phyloP scores from a whole-genome alignment of 2,888 invertebrate species.

The Charanyca ferruginea region DNA sequence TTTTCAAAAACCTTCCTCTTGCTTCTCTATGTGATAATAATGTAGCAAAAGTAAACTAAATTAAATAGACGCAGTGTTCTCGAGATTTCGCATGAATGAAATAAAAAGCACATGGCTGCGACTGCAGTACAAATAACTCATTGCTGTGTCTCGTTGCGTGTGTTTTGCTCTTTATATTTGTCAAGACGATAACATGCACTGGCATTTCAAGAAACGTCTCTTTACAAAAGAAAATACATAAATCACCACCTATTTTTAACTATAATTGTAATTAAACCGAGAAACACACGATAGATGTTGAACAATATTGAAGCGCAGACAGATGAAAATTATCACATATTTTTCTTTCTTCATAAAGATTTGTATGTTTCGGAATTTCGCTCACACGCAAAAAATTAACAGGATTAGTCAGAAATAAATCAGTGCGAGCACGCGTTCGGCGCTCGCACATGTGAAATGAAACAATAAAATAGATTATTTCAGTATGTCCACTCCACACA shows the following conservation, averaged over 20 bases:
- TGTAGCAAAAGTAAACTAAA: too few species aligned
- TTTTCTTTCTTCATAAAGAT: constrained; percentile 44
- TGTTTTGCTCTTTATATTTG: constrained; percentile 48
- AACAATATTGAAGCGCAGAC: constrained; percentile 19
- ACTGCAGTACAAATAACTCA: constrained; percentile 44
- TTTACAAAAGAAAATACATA: constrained; percentile 34
- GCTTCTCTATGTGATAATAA: too few species aligned
- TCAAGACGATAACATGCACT: constrained; percentile 20
- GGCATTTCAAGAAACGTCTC: constrained; percentile 16
- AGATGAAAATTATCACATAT: constrained; percentile 31
- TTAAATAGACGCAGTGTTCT: constrained; percentile 15
- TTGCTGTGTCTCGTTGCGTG: constrained; percentile 31
- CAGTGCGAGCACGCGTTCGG: constrained; percentile 46
- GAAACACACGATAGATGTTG: constrained; percentile 14
- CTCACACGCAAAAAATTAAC: constrained; percentile 46
- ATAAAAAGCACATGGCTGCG: constrained; percentile 46
- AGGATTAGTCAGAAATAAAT: constrained; percentile 64
- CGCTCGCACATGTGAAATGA: constrained; percentile 28
- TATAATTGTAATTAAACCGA: constrained; percentile 29
- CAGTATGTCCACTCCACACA: constrained; percentile 33
- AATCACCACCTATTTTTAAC: constrained; percentile 41
- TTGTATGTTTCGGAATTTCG: constrained; percentile 39
- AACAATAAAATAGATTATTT: constrained; percentile 37
- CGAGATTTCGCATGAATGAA: constrained; percentile 46
- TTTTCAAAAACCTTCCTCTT: too few species aligned